phyloP scores from a whole-genome alignment of 1,140 invertebrate genomes.

The Drosophila punjabiensis region DNA sequence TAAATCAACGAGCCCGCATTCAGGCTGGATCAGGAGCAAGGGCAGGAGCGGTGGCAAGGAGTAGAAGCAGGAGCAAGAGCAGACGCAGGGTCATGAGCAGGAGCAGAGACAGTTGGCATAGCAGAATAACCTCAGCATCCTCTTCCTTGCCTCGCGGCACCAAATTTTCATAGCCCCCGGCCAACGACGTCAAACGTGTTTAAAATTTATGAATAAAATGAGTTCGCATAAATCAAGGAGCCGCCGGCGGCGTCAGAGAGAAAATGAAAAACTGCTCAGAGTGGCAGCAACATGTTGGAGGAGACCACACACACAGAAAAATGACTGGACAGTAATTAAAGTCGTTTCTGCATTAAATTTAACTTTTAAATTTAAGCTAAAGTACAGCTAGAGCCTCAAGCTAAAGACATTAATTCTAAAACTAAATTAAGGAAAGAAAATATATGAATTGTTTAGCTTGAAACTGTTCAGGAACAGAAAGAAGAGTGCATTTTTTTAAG shows the following conservation, averaged over 20 bases:
- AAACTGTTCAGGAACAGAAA: background rate
- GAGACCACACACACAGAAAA: conserved; percentile 20
- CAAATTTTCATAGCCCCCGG: conserved; percentile 26
- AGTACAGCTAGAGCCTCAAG: background rate
- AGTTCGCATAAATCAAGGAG: conserved; percentile 74
- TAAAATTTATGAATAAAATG: conserved; percentile 83
- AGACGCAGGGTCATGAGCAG: background rate
- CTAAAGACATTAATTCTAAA: too few relatives aligned
- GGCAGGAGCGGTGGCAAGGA: background rate
- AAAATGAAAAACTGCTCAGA: conserved; percentile 60
- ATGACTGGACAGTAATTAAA: background rate
- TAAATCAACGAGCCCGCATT: conserved; percentile 60
- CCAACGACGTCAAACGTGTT: conserved; percentile 56
- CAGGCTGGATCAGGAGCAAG: background rate
- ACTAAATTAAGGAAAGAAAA: background rate
- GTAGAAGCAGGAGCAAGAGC: background rate
- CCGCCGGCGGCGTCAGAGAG: conserved; percentile 32
- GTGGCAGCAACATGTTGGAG: conserved; percentile 36
- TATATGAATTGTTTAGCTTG: background rate
- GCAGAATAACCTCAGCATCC: background rate
- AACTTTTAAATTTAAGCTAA: background rate
- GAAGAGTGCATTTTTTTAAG: too few relatives aligned
- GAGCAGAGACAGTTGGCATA: conserved; percentile 26
- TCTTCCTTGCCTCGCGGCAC: background rate
- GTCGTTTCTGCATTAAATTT: background rate